Conservation (phyloP, 2,797 vertebrate species). For the Lutra lutra region DNA sequence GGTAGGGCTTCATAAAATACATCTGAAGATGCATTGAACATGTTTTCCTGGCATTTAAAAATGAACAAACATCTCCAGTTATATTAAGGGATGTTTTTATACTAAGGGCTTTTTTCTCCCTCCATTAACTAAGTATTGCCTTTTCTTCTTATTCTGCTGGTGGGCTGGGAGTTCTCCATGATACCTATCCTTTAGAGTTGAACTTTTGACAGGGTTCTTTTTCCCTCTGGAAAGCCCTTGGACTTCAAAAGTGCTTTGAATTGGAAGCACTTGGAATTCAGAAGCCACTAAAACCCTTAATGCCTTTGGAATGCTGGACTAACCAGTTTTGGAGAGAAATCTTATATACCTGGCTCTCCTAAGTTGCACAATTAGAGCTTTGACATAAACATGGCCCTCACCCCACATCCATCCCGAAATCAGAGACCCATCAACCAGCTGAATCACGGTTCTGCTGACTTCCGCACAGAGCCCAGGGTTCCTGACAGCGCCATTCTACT, state of each 20-base stretch:
- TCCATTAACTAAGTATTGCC: not conserved
- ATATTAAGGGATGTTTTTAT: not conserved
- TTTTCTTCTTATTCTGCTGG: not conserved
- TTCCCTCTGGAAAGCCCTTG: not conserved
- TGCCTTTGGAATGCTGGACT: not conserved
- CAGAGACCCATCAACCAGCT: not conserved
- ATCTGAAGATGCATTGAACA: not conserved
- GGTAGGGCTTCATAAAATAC: not conserved
- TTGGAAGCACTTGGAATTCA: not conserved
- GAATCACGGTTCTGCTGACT: not conserved
- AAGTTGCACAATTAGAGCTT: not conserved
- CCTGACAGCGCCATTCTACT: not conserved
- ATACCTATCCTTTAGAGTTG: not conserved
- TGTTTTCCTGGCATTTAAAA: not conserved
- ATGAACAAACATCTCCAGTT: not conserved
- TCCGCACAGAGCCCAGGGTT: not conserved
- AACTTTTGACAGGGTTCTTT: not conserved
- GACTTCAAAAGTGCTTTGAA: not conserved
- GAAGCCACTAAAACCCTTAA: not conserved
- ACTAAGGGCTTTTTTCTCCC: not conserved
- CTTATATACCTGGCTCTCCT: not conserved
- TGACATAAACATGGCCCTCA: not conserved
- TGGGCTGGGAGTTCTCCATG: not conserved
- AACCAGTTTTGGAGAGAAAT: conserved; percentile 6
- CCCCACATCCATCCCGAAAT: not conserved